Evolutionary conservation across 2,888 invertebrate species (phyloP), one percentile per base, ranked within the genome.

Genomic region (Drosophila helvetica): DNA sequence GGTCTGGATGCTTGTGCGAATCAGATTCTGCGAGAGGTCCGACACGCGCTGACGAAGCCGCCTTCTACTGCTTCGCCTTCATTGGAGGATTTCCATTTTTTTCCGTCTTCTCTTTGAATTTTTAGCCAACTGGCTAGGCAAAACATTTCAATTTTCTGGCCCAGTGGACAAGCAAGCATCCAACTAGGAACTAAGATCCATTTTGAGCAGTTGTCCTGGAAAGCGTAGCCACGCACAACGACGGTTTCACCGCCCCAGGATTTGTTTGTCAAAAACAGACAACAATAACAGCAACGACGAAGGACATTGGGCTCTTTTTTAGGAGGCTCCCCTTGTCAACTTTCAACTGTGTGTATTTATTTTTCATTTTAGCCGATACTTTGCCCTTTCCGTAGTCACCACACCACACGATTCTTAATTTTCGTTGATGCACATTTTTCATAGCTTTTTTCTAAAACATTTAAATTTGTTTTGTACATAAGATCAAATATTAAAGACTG

Each of bases 71-170:
- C 57, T 52, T 18, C 53, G 57, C 25, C 54, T 55, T 33, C 42
- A 17, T 66, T 71, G 55, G 10, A 18, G 69, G 68, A 69, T 61
- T 60, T 57, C 27, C 30, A 47, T 18, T 51, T 57, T 18, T 51
- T 57, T 53, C 22, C 46, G n/a, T 45, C 18, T 62, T 62, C 42
- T 46, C 55, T 74, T 63, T 57, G 52, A 57, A 52, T 61, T 77
- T 75, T 70, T 58, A 53, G 69, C 74, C 71, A 73, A 54, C 58
- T 64, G 66, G 52, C 79, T 66, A 71, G 79, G 72, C 75, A 83
- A 80, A 86, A 86, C 77, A 86, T 86, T 86, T 86, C 84, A 88
- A 86, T 86, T 86, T 86, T 88, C 88, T 86, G 84, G 77, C 77
- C 79, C 86, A 86, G 74, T 88, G 86, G 88, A 64, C 83, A 83